phyloP scores from a whole-genome alignment of 2,113 vertebrate genomes.

The Panthera leo region DNA sequence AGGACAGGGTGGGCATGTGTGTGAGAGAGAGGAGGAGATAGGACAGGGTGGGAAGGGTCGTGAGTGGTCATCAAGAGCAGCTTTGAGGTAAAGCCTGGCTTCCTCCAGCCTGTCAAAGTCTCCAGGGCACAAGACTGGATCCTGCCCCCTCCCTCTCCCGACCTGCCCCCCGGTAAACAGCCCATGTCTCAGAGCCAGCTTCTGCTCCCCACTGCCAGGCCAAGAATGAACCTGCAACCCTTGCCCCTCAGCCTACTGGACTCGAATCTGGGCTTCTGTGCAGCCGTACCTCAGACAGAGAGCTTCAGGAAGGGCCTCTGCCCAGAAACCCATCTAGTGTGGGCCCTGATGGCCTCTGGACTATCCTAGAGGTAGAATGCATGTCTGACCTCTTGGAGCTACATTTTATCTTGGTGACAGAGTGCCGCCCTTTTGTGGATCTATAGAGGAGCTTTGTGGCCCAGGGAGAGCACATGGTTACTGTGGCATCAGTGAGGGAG shows the following conservation, averaged over 20 bases:
- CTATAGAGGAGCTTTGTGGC: not conserved
- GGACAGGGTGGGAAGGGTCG: not conserved
- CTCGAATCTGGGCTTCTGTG: not conserved
- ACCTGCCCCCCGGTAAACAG: too few relatives aligned
- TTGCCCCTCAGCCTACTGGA: fast-evolving
- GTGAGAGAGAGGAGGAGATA: not conserved
- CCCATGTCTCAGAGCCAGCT: not conserved
- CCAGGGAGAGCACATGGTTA: too few relatives aligned
- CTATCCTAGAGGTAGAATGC: not conserved
- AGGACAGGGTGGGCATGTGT: not conserved
- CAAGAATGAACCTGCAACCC: not conserved
- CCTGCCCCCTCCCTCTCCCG: not conserved
- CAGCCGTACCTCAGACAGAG: not conserved
- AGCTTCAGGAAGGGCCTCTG: not conserved
- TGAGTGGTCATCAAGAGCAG: not conserved
- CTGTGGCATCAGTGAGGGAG: not conserved
- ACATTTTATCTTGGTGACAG: not conserved
- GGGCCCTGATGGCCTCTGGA: not conserved
- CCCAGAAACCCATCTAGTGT: not conserved
- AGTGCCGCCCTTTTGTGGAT: not conserved
- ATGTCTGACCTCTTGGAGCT: not conserved
- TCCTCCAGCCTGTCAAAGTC: not conserved
- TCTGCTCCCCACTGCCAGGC: not conserved
- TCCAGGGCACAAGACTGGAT: not conserved
- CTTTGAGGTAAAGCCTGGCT: not conserved